phyloP scores from a whole-genome alignment of 2,113 vertebrate species.

The Prietella phreatophila region DNA sequence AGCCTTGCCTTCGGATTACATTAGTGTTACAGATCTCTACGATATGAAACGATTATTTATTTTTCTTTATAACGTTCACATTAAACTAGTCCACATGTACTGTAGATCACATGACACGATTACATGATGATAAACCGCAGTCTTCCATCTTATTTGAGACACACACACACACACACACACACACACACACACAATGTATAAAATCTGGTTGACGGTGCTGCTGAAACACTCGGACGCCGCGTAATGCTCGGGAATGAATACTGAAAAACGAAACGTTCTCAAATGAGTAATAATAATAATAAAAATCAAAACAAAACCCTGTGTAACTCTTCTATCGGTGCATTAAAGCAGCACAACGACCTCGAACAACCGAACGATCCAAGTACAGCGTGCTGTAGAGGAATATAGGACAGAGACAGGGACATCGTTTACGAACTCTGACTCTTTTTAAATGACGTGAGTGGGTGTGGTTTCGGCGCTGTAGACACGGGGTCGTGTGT shows the following conservation, averaged over 20 bases:
- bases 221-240: not conserved
- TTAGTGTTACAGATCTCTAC: constrained; percentile 48
- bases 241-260: not conserved
- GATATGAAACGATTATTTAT: constrained; percentile 35
- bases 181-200: not conserved
- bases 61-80: constrained; percentile 17
- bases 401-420: no score
- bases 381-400: no score
- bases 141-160: not conserved
- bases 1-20: not conserved
- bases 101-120: constrained; percentile 44
- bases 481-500: not conserved
- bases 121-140: not conserved
- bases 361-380: no score
- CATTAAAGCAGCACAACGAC: no score
- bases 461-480: no score
- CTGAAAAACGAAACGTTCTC: not conserved
- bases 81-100: not conserved
- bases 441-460: not conserved
- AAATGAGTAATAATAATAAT: no score
- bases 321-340: not conserved
- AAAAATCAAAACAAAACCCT: not conserved
- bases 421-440: not conserved
- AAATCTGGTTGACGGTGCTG: not conserved
- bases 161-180: not conserved